These are phyloP conservation scores for Coelopa frigida DNA, from an alignment of 1,140 invertebrate genomes.

Conservation along the genomic window DNA sequence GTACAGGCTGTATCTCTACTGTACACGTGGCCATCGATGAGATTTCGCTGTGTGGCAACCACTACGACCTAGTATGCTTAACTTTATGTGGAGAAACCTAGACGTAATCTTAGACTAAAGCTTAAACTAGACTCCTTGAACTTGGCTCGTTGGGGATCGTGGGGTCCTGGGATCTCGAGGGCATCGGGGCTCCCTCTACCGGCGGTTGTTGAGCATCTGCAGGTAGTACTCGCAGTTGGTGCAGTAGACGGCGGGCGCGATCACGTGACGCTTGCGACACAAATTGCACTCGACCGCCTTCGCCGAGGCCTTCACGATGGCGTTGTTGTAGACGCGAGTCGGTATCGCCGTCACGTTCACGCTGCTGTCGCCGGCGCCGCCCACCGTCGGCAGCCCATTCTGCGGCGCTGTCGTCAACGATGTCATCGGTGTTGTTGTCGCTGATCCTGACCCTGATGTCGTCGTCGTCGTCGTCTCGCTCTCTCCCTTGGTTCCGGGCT, in stretches of 20 bases:
- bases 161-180: not conserved
- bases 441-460: slow-evolving; percentile 19
- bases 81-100: too few species aligned
- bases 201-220: slow-evolving; percentile 51
- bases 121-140: too few species aligned
- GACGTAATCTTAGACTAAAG: too few species aligned
- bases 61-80: too few species aligned
- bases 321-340: slow-evolving; percentile 37
- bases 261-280: slow-evolving; percentile 74
- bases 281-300: slow-evolving; percentile 62
- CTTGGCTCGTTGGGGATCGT: too few species aligned
- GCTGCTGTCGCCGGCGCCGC: slow-evolving; percentile 4
- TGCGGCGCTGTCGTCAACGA: slow-evolving; percentile 12
- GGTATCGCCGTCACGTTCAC: slow-evolving; percentile 39
- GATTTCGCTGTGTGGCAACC: too few species aligned
- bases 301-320: slow-evolving; percentile 48
- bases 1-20: too few species aligned
- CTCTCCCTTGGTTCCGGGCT: slow-evolving; percentile 56
- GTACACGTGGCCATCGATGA: too few species aligned
- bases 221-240: slow-evolving; percentile 86
- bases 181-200: slow-evolving; percentile 22
- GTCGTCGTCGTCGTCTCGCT: slow-evolving; percentile 42
- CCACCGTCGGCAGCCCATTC: slow-evolving; percentile 11
- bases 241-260: slow-evolving; percentile 70
- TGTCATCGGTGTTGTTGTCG: slow-evolving; percentile 12